These are phyloP conservation scores for Netelia melanura DNA, from an alignment of 2,888 invertebrate species.

Conservation along the genomic window DNA sequence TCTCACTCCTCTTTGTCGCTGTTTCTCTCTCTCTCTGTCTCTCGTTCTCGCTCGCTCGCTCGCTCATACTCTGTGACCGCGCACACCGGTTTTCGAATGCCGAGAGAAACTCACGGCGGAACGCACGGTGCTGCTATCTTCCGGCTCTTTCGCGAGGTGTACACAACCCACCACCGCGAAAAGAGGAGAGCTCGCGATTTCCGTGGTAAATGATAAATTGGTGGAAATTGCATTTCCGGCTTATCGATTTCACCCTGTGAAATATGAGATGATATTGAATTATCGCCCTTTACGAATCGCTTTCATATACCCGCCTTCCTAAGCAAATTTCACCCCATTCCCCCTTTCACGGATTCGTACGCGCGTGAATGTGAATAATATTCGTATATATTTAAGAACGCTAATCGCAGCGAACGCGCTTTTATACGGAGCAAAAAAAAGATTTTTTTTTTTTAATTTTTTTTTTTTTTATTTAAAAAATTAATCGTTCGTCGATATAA, in stretches of 20 bases:
- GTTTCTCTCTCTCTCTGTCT: neutral
- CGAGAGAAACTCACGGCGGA: conserved; percentile 18
- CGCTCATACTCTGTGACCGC: neutral
- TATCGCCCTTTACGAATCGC: conserved; percentile 22
- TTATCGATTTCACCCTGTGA: conserved; percentile 59
- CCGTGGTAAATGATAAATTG: conserved; percentile 64
- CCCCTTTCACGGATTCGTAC: neutral
- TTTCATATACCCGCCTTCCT: conserved; percentile 24
- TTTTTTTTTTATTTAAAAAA: no score
- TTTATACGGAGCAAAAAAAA: no score
- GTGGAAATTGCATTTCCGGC: conserved; percentile 66
- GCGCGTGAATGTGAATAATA: neutral
- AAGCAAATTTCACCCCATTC: conserved; percentile 46
- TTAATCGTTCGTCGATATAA: no score
- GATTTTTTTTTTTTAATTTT: no score
- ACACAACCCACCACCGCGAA: neutral
- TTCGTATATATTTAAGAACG: neutral
- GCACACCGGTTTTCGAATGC: conserved; percentile 16
- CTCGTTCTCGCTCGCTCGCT: neutral
- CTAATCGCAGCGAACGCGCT: no score
- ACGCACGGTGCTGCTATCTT: conserved; percentile 66
- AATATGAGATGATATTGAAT: conserved; percentile 59
- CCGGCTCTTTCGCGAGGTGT: conserved; percentile 10
- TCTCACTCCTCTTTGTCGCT: neutral
- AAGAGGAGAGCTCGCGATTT: conserved; percentile 43